These are phyloP conservation scores for Himalopsyche kuldschensis DNA, from an alignment of 2,888 invertebrate genomes.

Conservation along the genomic window DNA sequence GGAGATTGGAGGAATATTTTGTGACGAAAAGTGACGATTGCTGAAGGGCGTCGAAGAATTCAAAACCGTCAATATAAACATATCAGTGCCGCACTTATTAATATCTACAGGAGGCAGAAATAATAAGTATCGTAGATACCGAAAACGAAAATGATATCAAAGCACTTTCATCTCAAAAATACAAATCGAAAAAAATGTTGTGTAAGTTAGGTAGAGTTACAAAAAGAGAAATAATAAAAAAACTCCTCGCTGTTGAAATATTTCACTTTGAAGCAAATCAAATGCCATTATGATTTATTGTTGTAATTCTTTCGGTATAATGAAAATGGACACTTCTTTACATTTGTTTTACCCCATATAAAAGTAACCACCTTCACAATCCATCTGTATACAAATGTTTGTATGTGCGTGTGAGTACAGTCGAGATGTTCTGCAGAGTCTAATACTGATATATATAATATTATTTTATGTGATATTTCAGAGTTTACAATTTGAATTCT, in stretches of 20 bases:
- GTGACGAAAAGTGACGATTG: no score
- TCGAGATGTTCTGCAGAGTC: background rate
- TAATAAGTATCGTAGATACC: no score
- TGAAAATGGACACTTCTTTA: constrained; percentile 37
- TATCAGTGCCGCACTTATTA: no score
- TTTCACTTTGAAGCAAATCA: constrained; percentile 38
- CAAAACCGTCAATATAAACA: no score
- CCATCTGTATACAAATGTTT: background rate
- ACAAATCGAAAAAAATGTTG: background rate
- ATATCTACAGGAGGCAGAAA: no score
- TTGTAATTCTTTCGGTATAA: constrained; percentile 36
- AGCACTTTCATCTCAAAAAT: background rate
- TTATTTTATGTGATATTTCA: background rate
- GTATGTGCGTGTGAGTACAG: background rate
- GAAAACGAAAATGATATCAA: no score
- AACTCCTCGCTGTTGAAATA: constrained; percentile 31
- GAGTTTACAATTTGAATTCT: no score
- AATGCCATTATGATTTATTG: constrained; percentile 39
- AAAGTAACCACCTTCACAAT: background rate
- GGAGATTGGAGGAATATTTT: no score
- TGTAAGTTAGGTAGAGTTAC: background rate
- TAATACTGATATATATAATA: background rate
- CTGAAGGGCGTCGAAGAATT: no score
- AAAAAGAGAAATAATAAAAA: constrained; percentile 31
- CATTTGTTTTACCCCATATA: constrained; percentile 15